Conservation (phyloP, 2,888 invertebrate species). For the Pheosia gnoma region DNA sequence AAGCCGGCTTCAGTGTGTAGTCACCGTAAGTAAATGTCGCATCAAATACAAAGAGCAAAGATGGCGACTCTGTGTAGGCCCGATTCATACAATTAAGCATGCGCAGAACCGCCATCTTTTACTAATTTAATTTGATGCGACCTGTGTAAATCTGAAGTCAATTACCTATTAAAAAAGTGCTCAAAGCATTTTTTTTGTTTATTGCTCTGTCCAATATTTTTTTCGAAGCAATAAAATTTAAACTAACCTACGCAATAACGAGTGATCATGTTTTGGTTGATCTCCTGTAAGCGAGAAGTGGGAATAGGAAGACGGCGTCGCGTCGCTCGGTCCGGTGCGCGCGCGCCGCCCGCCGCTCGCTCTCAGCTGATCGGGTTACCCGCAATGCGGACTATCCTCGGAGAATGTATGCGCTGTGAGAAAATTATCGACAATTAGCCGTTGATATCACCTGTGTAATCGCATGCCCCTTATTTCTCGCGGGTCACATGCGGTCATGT, state of each 20-base stretch:
- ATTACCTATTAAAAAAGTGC: too few species aligned
- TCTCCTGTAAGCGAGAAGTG: constrained; percentile 76
- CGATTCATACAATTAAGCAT: too few species aligned
- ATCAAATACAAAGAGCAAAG: too few species aligned
- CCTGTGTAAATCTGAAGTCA: too few species aligned
- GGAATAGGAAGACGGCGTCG: constrained; percentile 74
- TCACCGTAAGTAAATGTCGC: too few species aligned
- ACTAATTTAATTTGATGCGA: too few species aligned
- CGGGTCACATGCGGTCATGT: constrained; percentile 4
- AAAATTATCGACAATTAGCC: constrained; percentile 28
- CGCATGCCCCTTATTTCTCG: constrained; percentile 7
- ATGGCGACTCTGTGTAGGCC: too few species aligned
- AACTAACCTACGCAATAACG: constrained; percentile 45
- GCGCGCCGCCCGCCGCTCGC: constrained; percentile 60
- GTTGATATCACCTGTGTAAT: constrained; percentile 5
- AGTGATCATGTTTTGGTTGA: constrained; percentile 64
- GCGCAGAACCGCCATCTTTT: too few species aligned
- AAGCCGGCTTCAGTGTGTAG: too few species aligned
- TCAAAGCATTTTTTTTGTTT: too few species aligned
- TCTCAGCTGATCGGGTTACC: constrained; percentile 77
- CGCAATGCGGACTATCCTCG: constrained; percentile 47
- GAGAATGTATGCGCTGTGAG: constrained; percentile 27
- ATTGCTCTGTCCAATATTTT: not conserved
- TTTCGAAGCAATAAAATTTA: not conserved
- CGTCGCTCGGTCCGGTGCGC: constrained; percentile 65